phyloP scores from a whole-genome alignment of 1,140 invertebrate species.

The Drosophila kikkawai region DNA sequence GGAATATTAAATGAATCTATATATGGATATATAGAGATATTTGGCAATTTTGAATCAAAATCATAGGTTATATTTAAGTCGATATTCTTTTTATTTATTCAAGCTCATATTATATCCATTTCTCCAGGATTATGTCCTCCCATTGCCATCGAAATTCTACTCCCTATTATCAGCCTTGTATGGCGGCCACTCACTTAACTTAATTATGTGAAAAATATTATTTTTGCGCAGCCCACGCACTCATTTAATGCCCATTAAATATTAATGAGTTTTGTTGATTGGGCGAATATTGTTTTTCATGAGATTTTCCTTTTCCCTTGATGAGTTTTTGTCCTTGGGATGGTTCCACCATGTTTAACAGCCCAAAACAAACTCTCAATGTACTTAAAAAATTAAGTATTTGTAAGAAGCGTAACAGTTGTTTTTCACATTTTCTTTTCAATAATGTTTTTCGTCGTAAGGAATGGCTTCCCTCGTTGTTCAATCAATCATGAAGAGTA shows the following conservation, averaged over 20 bases:
- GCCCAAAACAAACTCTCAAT: conserved; percentile 11
- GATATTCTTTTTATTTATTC: not conserved
- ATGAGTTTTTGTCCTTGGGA: conserved; percentile 9
- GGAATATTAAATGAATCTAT: not conserved
- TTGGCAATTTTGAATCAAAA: too few relatives aligned
- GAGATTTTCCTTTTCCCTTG: conserved; percentile 3
- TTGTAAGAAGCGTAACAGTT: conserved; percentile 9
- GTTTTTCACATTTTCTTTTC: conserved; percentile 2
- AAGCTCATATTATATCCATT: not conserved
- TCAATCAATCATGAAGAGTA: conserved; percentile 28
- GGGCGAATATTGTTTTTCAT: conserved; percentile 25
- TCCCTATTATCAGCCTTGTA: conserved; percentile 1
- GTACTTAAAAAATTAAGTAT: conserved; percentile 18
- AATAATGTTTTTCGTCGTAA: not conserved
- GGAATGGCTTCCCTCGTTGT: not conserved
- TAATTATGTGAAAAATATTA: conserved; percentile 45
- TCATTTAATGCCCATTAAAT: conserved; percentile 44
- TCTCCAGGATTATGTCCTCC: not conserved
- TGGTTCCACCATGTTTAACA: conserved; percentile 9
- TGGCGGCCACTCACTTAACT: conserved; percentile 30
- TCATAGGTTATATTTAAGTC: too few relatives aligned
- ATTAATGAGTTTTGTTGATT: conserved; percentile 39
- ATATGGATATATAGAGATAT: too few relatives aligned
- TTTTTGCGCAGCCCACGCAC: conserved; percentile 30
- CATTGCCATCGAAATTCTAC: not conserved